Percentiles rank a stretch among this genome's conserved stretches.
These are phyloP conservation scores for Auanema freiburgensis DNA, from an alignment of 2,888 invertebrate genomes.

Conservation along the genomic window DNA sequence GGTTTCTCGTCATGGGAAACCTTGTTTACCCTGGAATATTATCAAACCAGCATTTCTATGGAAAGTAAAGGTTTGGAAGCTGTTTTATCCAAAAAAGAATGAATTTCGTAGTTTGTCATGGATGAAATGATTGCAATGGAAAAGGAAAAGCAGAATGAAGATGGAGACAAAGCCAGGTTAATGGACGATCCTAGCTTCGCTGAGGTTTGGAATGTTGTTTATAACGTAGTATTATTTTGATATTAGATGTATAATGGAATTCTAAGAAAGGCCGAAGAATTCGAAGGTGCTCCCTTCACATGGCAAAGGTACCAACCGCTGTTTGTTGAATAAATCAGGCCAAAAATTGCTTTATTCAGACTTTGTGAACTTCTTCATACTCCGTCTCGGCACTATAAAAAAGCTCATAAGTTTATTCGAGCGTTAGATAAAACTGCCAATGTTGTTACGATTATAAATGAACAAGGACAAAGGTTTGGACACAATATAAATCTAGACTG, in stretches of 20 bases:
- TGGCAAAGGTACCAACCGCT: constrained; percentile 41
- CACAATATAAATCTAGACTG: neutral
- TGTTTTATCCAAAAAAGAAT: constrained; percentile 6
- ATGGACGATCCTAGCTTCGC: constrained; percentile 23
- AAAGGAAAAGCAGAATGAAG: constrained; percentile 9
- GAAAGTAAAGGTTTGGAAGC: constrained; percentile 44
- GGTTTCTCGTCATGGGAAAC: constrained; percentile 29
- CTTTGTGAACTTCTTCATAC: constrained; percentile 88
- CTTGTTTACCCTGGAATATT: constrained; percentile 39
- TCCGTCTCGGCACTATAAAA: constrained; percentile 89
- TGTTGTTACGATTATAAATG: constrained; percentile 50
- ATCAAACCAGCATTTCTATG: constrained; percentile 44
- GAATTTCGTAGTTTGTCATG: constrained; percentile 39
- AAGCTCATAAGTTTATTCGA: constrained; percentile 93
- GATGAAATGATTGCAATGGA: constrained; percentile 44
- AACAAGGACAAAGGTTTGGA: constrained; percentile 31
- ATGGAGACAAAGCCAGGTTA: constrained; percentile 12
- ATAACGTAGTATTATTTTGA: too few relatives aligned
- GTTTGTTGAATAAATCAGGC: constrained; percentile 5
- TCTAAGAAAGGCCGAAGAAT: constrained; percentile 29
- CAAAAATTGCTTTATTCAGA: constrained; percentile 65
- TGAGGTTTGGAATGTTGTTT: constrained; percentile 1
- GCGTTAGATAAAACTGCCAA: constrained; percentile 81
- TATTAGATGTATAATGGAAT: constrained; percentile 28
- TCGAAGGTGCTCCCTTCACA: constrained; percentile 51